phyloP scores from a whole-genome alignment of 2,888 invertebrate genomes.

The Drosophila birchii region DNA sequence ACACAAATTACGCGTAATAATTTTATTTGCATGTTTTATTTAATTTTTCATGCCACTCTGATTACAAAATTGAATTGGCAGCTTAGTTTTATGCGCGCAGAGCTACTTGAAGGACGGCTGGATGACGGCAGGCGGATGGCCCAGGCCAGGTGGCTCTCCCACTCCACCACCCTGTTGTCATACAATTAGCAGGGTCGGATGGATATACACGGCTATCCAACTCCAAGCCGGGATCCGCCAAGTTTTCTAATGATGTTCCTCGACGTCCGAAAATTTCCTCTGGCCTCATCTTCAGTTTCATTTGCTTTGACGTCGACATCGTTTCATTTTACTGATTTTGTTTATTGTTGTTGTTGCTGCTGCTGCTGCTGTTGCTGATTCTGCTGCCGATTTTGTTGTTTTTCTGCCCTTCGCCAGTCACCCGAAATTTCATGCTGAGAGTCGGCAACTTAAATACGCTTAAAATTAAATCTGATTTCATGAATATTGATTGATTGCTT shows the following conservation, averaged over 20 bases:
- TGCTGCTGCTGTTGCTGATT: constrained; percentile 8
- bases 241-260: constrained; percentile 73
- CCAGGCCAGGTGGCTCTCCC: constrained; percentile 16
- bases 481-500: constrained; percentile 81
- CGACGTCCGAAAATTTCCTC: constrained; percentile 49
- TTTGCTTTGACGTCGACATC: constrained; percentile 66
- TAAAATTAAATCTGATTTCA: constrained; percentile 81
- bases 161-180: constrained; percentile 58
- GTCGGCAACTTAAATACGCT: constrained; percentile 74
- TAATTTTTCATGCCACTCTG: constrained; percentile 79
- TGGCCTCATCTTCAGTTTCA: constrained; percentile 67
- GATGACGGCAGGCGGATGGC: constrained; percentile 34
- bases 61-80: constrained; percentile 81
- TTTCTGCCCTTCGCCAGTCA: constrained; percentile 43
- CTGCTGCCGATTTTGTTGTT: constrained; percentile 24
- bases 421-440: constrained; percentile 52
- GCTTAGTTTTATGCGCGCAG: constrained; percentile 72
- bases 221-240: constrained; percentile 6
- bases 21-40: constrained; percentile 80
- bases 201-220: constrained; percentile 33
- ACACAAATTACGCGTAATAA: constrained; percentile 78
- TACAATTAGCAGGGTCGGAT: constrained; percentile 72
- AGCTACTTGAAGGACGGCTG: constrained; percentile 55
- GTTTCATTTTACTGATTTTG: constrained; percentile 62
- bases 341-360: constrained; percentile 45